A percentile compares a stretch with the other conserved stretches of the same genome.
Conservation (phyloP, 2,113 vertebrate species). For the Pagrus major region DNA sequence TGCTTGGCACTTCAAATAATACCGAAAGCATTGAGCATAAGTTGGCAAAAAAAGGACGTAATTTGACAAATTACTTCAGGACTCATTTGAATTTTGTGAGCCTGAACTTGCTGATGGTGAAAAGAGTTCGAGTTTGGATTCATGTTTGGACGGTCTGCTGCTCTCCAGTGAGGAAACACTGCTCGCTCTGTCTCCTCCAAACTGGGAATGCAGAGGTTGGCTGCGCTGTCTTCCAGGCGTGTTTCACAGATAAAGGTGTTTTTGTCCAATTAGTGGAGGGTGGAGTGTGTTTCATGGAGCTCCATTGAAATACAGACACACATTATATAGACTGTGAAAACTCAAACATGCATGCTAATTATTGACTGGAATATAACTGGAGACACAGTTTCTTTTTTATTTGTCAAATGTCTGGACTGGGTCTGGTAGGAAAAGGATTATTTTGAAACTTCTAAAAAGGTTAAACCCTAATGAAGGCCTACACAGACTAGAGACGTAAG, state of each 20-base stretch:
- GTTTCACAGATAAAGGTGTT: constrained; percentile 56
- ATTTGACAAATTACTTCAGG: constrained; percentile 47
- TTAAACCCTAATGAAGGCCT: neutral
- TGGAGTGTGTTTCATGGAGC: neutral
- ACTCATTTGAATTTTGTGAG: constrained; percentile 33
- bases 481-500: too few relatives aligned
- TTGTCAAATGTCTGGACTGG: neutral
- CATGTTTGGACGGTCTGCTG: constrained; percentile 26
- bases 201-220: constrained; percentile 28
- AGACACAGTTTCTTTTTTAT: neutral
- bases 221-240: constrained; percentile 44
- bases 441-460: neutral
- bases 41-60: constrained; percentile 42
- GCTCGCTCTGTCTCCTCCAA: constrained; percentile 55
- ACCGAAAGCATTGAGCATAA: constrained; percentile 31
- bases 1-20: constrained; percentile 25
- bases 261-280: constrained; percentile 49
- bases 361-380: constrained; percentile 9
- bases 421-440: neutral
- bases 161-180: constrained; percentile 60
- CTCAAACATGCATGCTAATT: constrained; percentile 5
- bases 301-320: constrained; percentile 16
- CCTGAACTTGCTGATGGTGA: constrained; percentile 51
- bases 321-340: constrained; percentile 3
- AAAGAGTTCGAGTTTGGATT: constrained; percentile 52